Percentiles rank a stretch among this genome's conserved stretches.
Conservation (phyloP, 2,797 vertebrate genomes). For the Enteromius treurensis region DNA sequence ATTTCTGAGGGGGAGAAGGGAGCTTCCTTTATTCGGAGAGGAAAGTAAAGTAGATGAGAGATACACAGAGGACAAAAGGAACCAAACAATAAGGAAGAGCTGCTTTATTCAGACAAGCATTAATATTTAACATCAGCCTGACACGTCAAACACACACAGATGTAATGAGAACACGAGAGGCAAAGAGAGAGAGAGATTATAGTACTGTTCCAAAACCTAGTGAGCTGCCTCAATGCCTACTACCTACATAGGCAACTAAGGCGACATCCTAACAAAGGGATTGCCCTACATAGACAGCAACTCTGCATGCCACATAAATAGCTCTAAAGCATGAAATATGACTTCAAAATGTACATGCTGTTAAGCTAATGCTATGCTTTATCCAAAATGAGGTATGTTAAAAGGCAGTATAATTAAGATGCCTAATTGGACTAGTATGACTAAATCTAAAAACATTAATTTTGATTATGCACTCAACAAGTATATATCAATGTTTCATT, state of each 20-base stretch:
- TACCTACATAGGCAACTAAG: not conserved
- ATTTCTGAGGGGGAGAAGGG: not conserved
- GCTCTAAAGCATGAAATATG: not conserved
- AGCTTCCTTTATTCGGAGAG: not conserved
- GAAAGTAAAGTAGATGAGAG: constrained; percentile 17
- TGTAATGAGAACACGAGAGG: not conserved
- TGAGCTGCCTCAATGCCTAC: not conserved
- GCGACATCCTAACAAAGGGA: not conserved
- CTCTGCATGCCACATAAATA: not conserved
- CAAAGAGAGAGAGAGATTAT: not conserved
- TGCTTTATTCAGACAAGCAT: constrained; percentile 60
- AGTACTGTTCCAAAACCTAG: not conserved
- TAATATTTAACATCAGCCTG: constrained; percentile 59
- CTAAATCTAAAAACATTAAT: not conserved
- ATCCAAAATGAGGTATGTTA: not conserved
- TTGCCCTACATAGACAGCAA: not conserved
- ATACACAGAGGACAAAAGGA: constrained; percentile 20
- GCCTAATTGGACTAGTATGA: too few relatives aligned
- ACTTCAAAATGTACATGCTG: not conserved
- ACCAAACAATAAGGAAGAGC: constrained; percentile 25
- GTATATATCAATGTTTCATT: not conserved
- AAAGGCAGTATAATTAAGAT: not conserved
- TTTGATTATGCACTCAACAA: not conserved
- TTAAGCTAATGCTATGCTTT: too few relatives aligned
- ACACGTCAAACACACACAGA: constrained; percentile 27